phyloP scores from a whole-genome alignment of 1,140 invertebrate species.

The Lineus longissimus region DNA sequence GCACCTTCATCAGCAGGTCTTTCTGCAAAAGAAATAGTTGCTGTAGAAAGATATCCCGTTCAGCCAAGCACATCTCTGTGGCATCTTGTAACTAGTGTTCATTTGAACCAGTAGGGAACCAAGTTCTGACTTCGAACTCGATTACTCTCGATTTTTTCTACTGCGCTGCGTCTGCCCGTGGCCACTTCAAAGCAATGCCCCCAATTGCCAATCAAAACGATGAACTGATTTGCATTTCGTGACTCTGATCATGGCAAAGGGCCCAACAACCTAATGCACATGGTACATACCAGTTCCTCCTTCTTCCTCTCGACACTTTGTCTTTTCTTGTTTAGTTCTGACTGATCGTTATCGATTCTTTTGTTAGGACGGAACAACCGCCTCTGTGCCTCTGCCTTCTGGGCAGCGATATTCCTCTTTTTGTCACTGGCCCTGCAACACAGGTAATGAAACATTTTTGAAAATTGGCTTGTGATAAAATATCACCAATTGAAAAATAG shows the following conservation, averaged over 20 bases:
- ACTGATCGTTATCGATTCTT: slow-evolving; percentile 26
- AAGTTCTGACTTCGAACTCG: no score
- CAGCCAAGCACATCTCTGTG: neutral
- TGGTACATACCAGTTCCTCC: slow-evolving; percentile 50
- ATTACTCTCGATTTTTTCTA: no score
- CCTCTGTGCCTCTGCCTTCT: slow-evolving; percentile 50
- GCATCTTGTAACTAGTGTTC: no score
- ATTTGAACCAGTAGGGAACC: no score
- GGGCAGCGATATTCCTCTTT: slow-evolving; percentile 44
- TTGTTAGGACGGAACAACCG: slow-evolving; percentile 40
- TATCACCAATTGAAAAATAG: neutral
- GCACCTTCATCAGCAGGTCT: slow-evolving; percentile 41
- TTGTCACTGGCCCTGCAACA: slow-evolving; percentile 47
- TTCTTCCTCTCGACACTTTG: slow-evolving; percentile 37
- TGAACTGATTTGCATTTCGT: no score
- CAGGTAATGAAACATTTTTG: no score
- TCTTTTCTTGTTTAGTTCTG: slow-evolving; percentile 38
- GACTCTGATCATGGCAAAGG: no score
- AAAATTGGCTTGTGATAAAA: neutral
- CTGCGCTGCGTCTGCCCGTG: no score
- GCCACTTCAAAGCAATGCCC: no score
- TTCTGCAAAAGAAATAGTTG: slow-evolving; percentile 29
- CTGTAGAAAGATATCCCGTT: neutral
- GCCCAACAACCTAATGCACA: no score
- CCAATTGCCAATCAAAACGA: no score